phyloP scores from a whole-genome alignment of 2,113 vertebrate species.

The Eolophus roseicapilla region DNA sequence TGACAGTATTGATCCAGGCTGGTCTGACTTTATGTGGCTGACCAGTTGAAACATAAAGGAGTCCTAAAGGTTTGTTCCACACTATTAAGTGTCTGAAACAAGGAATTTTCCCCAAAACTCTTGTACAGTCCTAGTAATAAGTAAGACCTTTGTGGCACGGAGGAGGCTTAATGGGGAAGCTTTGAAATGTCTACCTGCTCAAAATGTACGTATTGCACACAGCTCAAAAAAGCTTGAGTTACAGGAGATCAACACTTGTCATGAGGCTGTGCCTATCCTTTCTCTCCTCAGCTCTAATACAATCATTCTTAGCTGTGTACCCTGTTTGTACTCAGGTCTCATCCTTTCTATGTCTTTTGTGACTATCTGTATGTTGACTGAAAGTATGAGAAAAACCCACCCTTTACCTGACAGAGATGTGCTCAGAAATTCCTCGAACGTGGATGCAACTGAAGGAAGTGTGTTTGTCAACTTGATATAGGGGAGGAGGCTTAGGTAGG shows the following conservation, averaged over 20 bases:
- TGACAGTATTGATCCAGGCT: neutral
- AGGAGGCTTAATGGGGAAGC: neutral
- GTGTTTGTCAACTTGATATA: neutral
- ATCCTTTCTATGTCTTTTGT: neutral
- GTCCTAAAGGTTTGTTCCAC: neutral
- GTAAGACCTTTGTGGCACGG: neutral
- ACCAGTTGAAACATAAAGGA: neutral
- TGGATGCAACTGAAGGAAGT: neutral
- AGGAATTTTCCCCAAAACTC: neutral
- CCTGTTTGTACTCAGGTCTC: neutral
- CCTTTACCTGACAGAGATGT: neutral
- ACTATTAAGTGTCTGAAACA: neutral
- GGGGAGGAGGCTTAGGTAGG: neutral
- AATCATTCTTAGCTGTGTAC: fast-evolving
- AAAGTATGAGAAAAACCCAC: neutral
- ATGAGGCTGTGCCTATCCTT: neutral
- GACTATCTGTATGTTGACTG: neutral
- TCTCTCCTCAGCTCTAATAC: neutral
- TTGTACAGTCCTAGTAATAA: neutral
- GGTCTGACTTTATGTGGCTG: neutral
- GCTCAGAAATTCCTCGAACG: neutral
- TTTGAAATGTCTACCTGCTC: neutral
- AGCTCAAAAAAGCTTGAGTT: neutral
- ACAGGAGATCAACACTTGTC: neutral
- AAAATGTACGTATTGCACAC: neutral